Evolutionary conservation across 1,140 invertebrate species (phyloP).

Genomic region (Drosophila chauvacae): DNA sequence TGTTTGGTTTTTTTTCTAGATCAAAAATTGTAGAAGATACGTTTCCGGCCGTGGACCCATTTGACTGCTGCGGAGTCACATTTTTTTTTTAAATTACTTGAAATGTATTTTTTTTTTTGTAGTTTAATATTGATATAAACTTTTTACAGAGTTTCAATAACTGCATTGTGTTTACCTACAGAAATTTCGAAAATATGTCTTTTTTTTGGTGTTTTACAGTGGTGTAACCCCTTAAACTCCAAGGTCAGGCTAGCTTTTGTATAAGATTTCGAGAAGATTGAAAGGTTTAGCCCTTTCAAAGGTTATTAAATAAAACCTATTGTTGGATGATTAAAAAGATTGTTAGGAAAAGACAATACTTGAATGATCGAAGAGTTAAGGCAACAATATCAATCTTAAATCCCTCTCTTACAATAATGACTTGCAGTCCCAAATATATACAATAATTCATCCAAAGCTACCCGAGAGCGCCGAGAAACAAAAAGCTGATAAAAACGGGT

Average conservation of each 20-base stretch:
- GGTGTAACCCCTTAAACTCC: background rate
- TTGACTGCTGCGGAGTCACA: too few species aligned
- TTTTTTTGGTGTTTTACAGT: too few species aligned
- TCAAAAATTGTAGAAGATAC: too few species aligned
- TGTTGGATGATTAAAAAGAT: background rate
- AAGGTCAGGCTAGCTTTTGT: background rate
- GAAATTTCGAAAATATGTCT: too few species aligned
- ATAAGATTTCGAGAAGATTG: background rate
- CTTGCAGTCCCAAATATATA: constrained; percentile 20
- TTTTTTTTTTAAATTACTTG: too few species aligned
- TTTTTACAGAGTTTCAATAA: too few species aligned
- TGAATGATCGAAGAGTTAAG: background rate
- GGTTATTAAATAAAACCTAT: background rate
- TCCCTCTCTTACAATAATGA: constrained; percentile 5
- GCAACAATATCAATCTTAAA: background rate
- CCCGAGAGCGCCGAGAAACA: background rate
- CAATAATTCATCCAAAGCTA: constrained; percentile 21
- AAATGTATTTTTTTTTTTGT: too few species aligned
- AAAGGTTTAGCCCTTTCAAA: background rate
- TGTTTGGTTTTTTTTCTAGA: too few species aligned
- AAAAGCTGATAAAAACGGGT: constrained; percentile 39
- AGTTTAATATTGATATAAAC: too few species aligned
- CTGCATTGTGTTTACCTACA: too few species aligned
- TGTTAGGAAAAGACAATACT: background rate
- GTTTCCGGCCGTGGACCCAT: too few species aligned